Base-by-base conservation (phyloP, 35 echinoderm and acorn worm genomes). In the Stichopus chloronotus region DNA sequence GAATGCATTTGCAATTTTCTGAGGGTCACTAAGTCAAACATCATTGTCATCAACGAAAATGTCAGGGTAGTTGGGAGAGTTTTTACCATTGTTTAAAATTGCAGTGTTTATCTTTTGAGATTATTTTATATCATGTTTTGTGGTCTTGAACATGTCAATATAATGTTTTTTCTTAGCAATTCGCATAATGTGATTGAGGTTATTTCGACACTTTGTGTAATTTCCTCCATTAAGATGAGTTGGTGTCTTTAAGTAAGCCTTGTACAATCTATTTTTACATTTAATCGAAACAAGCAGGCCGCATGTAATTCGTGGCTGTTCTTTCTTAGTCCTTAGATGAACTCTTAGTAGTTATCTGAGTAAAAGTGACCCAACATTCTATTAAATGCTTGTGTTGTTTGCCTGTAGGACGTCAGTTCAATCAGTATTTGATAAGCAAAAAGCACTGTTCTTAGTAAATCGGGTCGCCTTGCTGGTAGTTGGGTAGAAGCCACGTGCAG, bases 111-210 rank as follows among this genome's bases (percentile, higher is more conserved):
- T n/a, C n/a, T n/a, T n/a, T n/a, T n/a, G n/a, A n/a, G n/a, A n/a
- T 63, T 63, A 63, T 83, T 83, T 56, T 6, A 5, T 83, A 54
- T 55, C 79, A 54, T 83, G 9, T 83, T 83, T 83, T 55, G 79
- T 52, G 17, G 17, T 83, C 5, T 83, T 56, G 8, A 78, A 83
- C 54, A 54, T 83, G 8, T 53, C 19, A 11, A 16, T 63, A 63
- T 63, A 1, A 63, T 63, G 60, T 63, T 63, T 83, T 83, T 54
- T 81, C 79, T 83, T 83, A 52, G 52, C 79, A 8, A 55, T 83
- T 25, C 52, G 43, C 30, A 83, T 13, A 52, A 55, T 83, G 79
- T 55, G 79, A 83, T 56, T 83, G 30, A 83, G 79, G 17, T 83
- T 7, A 54, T 54, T 83, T 12, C 79, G 79, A 55, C 54, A 83